Conservation (phyloP, 1,140 invertebrate species). For the Hycleus phaleratus region DNA sequence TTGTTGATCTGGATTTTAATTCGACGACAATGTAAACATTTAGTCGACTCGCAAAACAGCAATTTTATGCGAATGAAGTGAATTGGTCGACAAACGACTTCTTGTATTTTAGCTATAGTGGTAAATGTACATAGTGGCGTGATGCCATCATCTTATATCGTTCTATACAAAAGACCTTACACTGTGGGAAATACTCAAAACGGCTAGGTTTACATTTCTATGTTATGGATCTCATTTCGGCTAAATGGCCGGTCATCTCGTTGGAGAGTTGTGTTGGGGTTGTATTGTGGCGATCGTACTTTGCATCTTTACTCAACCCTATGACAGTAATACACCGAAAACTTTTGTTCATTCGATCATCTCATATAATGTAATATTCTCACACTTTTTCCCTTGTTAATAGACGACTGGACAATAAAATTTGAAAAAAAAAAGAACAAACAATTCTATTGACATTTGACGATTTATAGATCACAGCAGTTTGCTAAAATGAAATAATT, state of each 20-base stretch:
- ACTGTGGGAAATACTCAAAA: slow-evolving; percentile 18
- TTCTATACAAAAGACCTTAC: slow-evolving; percentile 20
- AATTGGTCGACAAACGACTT: slow-evolving; percentile 16
- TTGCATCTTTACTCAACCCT: slow-evolving; percentile 22
- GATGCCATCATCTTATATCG: slow-evolving; percentile 19
- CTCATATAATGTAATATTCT: background rate
- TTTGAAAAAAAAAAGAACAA: too few relatives aligned
- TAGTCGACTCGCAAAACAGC: slow-evolving; percentile 10
- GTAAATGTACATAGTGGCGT: slow-evolving; percentile 10
- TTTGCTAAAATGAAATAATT: too few relatives aligned
- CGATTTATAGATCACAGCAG: too few relatives aligned
- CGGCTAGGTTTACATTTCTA: slow-evolving; percentile 19
- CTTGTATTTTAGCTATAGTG: slow-evolving; percentile 14
- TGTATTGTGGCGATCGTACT: slow-evolving; percentile 19
- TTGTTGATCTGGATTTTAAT: slow-evolving; percentile 12
- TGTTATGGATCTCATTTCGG: slow-evolving; percentile 25
- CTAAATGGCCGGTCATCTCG: slow-evolving; percentile 23
- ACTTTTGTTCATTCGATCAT: slow-evolving; percentile 3
- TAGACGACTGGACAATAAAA: too few relatives aligned
- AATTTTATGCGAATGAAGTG: slow-evolving; percentile 15
- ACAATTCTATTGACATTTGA: too few relatives aligned
- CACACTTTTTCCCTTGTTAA: too few relatives aligned
- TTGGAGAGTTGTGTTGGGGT: slow-evolving; percentile 22
- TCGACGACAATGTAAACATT: slow-evolving; percentile 13
- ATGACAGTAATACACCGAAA: slow-evolving; percentile 14